Evolutionary conservation across 2,113 vertebrate species (phyloP).

Genomic region (Pluvialis apricaria): DNA sequence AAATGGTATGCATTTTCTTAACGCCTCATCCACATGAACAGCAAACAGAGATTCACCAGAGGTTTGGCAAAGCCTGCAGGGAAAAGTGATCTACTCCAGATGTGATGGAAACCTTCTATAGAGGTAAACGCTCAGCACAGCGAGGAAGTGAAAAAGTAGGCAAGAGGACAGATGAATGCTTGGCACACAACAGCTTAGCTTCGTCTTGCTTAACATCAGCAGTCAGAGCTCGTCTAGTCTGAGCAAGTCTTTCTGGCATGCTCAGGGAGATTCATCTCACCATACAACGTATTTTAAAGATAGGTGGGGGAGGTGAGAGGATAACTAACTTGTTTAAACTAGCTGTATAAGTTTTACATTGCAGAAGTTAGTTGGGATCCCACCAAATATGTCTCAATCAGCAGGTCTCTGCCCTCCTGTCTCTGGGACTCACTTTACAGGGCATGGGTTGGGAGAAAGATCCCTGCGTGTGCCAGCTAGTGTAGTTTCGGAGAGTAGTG

Average conservation of each 20-base stretch:
- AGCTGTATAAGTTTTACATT: neutral
- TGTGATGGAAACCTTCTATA: neutral
- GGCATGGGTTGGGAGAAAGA: neutral
- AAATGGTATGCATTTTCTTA: neutral
- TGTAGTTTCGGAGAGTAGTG: rapidly evolving
- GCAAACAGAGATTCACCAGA: neutral
- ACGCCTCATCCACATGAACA: rapidly evolving
- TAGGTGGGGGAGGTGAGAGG: neutral
- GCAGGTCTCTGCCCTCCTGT: neutral
- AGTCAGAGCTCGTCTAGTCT: neutral
- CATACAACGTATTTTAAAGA: neutral
- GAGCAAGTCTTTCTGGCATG: neutral
- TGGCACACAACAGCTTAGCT: neutral
- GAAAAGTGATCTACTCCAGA: neutral
- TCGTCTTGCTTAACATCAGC: neutral
- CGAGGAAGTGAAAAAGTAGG: neutral
- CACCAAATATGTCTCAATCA: neutral
- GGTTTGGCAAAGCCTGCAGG: neutral
- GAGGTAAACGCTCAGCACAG: neutral
- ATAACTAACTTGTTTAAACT: neutral
- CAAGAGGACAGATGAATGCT: neutral
- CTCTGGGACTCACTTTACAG: neutral
- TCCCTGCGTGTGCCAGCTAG: rapidly evolving
- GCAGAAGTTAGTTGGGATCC: neutral
- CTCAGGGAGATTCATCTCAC: neutral